Conservation (phyloP, 2,797 vertebrate genomes). For the Acipenser ruthenus region DNA sequence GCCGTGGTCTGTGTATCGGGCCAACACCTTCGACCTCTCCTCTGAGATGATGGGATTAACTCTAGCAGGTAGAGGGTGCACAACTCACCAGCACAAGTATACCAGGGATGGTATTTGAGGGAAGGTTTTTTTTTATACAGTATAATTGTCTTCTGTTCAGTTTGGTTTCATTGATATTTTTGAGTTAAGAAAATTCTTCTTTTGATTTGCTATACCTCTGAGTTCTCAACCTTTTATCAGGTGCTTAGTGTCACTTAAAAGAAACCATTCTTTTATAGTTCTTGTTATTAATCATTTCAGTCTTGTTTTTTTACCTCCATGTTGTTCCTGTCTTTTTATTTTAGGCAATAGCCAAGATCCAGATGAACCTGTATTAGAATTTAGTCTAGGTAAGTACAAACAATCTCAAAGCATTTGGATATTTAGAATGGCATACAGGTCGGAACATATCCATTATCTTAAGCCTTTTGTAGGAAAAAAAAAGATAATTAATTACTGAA, state of each 20-base stretch:
- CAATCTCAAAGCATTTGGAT: constrained; percentile 9
- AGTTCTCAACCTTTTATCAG: neutral
- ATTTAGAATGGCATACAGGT: neutral
- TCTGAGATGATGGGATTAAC: constrained; percentile 84
- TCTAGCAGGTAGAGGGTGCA: constrained; percentile 64
- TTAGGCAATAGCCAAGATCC: constrained; percentile 92
- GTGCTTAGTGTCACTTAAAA: no score
- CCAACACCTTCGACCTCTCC: constrained; percentile 82
- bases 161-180: no score
- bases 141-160: no score
- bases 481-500: no score
- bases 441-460: no score
- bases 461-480: no score
- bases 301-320: neutral
- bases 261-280: no score
- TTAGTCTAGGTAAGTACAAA: constrained; percentile 79
- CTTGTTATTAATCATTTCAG: neutral
- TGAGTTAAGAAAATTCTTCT: neutral
- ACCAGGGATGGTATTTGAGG: neutral
- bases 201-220: neutral
- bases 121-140: neutral
- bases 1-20: constrained; percentile 80
- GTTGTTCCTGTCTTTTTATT: constrained; percentile 23
- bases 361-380: constrained; percentile 93
- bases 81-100: neutral